These are phyloP conservation scores for Cisticola juncidis DNA, from an alignment of 2,113 vertebrate species.

Conservation along the genomic window DNA sequence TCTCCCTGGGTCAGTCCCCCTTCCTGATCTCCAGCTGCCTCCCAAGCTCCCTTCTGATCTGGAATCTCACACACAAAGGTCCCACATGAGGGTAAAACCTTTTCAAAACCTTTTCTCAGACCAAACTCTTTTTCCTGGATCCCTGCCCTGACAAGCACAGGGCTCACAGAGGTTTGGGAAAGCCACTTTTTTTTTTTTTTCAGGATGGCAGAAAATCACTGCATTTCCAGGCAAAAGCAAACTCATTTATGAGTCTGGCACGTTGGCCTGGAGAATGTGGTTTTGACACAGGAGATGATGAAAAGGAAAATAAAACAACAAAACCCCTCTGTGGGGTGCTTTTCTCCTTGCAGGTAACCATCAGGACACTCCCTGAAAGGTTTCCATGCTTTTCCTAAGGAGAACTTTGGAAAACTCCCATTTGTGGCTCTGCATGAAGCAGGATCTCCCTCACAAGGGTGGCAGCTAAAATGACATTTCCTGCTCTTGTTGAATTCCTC, in stretches of 20 bases:
- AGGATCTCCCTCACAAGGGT: neutral
- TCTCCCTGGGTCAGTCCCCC: fast-evolving
- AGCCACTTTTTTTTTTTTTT: neutral
- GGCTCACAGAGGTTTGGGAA: neutral
- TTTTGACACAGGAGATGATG: neutral
- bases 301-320: neutral
- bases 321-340: neutral
- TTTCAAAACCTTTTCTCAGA: neutral
- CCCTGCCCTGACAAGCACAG: neutral
- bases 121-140: neutral
- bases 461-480: neutral
- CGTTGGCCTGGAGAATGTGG: neutral
- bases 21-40: neutral
- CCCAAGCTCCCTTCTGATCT: neutral
- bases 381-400: neutral
- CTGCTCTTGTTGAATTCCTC: neutral
- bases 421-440: neutral
- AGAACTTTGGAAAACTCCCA: neutral
- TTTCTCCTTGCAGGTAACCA: neutral
- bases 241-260: neutral
- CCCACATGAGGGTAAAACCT: neutral
- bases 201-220: neutral
- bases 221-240: slow-evolving; percentile 29
- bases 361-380: neutral
- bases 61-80: neutral